These are phyloP conservation scores for Pammene fasciana DNA, from an alignment of 2,888 invertebrate species.

Conservation along the genomic window DNA sequence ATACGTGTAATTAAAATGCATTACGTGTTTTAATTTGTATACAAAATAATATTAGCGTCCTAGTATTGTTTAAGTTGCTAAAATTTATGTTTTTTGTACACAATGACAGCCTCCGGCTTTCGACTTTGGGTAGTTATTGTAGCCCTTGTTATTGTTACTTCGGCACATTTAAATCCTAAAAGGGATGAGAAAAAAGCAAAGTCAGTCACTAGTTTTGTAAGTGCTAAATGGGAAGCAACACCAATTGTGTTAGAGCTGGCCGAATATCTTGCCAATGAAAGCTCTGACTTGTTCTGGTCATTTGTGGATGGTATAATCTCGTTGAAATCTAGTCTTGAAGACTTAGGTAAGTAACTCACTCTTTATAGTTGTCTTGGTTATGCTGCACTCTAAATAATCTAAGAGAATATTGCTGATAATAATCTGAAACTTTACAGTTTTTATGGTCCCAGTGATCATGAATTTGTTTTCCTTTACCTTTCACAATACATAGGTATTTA, in stretches of 20 bases:
- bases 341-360: conserved; percentile 82
- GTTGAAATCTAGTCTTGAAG: conserved; percentile 83
- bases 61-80: conserved; percentile 14
- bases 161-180: conserved; percentile 58
- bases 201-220: conserved; percentile 93
- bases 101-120: conserved; percentile 72
- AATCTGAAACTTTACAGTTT: too few relatives aligned
- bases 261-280: conserved; percentile 92
- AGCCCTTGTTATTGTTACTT: conserved; percentile 56
- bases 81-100: conserved; percentile 27
- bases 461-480: too few relatives aligned
- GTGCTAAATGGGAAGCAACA: conserved; percentile 97
- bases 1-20: conserved; percentile 52
- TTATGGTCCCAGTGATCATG: too few relatives aligned
- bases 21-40: conserved; percentile 42
- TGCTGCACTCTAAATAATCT: background rate
- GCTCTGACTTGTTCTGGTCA: conserved; percentile 91
- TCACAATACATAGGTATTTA: too few relatives aligned
- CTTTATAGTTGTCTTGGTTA: background rate
- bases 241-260: conserved; percentile 96
- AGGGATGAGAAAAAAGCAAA: conserved; percentile 85
- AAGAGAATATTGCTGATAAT: background rate
- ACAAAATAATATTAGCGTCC: conserved; percentile 11
- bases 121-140: conserved; percentile 61
- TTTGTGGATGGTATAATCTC: conserved; percentile 88